Evolutionary conservation across 1,140 invertebrate species (phyloP).

Genomic region (Harpegnathos saltator): DNA sequence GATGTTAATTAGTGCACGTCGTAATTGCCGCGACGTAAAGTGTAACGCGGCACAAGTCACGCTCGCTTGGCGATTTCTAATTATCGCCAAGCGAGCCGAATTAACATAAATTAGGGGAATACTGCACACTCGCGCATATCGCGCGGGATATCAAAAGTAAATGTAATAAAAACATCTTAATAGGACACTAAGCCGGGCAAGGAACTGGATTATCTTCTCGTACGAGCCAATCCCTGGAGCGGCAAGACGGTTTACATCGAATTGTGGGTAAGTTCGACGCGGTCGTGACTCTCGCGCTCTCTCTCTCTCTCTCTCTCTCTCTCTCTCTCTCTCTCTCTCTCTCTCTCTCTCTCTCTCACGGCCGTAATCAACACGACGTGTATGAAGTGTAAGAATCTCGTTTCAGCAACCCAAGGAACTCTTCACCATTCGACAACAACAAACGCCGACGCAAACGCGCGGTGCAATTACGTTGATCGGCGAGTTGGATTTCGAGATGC

Average conservation of each 20-base stretch:
- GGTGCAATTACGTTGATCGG: constrained; percentile 91
- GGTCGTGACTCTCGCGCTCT: background rate
- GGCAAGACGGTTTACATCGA: constrained; percentile 92
- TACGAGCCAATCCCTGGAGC: constrained; percentile 91
- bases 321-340: too few relatives aligned
- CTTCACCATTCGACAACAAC: constrained; percentile 92
- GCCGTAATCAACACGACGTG: background rate
- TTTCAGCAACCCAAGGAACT: constrained; percentile 85
- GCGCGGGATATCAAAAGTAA: background rate
- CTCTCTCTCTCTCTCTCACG: too few relatives aligned
- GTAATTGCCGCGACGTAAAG: background rate
- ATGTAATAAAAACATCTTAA: constrained; percentile 51
- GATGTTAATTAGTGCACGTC: constrained; percentile 37
- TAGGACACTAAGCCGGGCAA: constrained; percentile 92
- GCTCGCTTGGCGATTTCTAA: background rate
- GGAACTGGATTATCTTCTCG: constrained; percentile 93
- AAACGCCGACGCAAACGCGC: constrained; percentile 91
- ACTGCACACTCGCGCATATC: background rate
- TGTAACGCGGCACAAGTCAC: background rate
- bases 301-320: too few relatives aligned
- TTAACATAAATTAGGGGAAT: background rate
- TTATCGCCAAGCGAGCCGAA: background rate
- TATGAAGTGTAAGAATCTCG: background rate
- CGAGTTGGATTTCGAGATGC: constrained; percentile 93
- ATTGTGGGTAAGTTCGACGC: constrained; percentile 88